Percentiles rank a stretch among this genome's conserved stretches.
Conservation (phyloP, 2,888 invertebrate species). For the Lasioglossum marginatum region DNA sequence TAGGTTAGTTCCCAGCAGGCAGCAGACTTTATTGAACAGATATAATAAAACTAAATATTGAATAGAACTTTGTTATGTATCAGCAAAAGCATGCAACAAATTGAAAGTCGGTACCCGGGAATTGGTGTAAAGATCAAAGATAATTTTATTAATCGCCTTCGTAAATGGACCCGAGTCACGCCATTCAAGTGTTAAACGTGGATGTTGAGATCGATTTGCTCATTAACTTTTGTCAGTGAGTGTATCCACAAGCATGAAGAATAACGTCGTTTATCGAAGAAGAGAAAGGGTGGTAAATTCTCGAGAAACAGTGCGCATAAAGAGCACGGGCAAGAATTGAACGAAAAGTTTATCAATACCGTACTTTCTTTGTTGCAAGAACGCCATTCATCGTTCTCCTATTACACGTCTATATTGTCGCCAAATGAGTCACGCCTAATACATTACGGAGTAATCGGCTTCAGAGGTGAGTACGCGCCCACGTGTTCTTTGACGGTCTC, state of each 20-base stretch:
- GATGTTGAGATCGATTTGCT: not conserved
- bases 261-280: not conserved
- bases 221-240: not conserved
- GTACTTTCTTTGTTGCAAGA: conserved; percentile 31
- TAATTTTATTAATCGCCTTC: not conserved
- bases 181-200: not conserved
- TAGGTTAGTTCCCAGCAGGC: not conserved
- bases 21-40: not conserved
- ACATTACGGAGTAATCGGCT: conserved; percentile 46
- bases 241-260: not conserved
- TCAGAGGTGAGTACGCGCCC: conserved; percentile 24
- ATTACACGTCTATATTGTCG: conserved; percentile 29
- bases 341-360: conserved; percentile 7
- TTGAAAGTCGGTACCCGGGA: not conserved
- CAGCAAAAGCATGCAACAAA: not conserved
- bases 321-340: not conserved
- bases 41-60: too few relatives aligned
- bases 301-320: not conserved
- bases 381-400: conserved; percentile 25
- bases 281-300: not conserved
- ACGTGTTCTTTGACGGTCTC: conserved; percentile 24
- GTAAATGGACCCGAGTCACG: not conserved
- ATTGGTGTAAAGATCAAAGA: not conserved
- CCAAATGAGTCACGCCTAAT: conserved; percentile 41
- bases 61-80: not conserved